These are phyloP conservation scores for Macaria notata DNA, from an alignment of 2,888 invertebrate species.

Conservation along the genomic window DNA sequence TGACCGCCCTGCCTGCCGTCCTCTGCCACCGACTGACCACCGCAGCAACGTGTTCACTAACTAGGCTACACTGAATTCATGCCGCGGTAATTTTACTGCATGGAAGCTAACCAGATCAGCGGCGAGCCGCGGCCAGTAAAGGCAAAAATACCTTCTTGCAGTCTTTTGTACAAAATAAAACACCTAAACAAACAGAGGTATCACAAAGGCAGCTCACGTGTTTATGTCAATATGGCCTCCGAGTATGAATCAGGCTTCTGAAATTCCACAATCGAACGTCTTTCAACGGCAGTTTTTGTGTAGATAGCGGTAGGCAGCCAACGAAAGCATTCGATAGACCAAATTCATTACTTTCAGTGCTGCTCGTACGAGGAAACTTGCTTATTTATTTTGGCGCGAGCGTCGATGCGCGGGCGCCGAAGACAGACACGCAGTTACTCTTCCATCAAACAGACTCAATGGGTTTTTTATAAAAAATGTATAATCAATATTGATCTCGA, in stretches of 20 bases:
- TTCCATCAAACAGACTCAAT: slow-evolving; percentile 58
- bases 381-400: slow-evolving; percentile 75
- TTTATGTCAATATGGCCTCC: slow-evolving; percentile 26
- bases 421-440: slow-evolving; percentile 70
- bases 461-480: slow-evolving; percentile 54
- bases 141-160: slow-evolving; percentile 32
- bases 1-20: slow-evolving; percentile 36
- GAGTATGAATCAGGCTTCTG: slow-evolving; percentile 28
- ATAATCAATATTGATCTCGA: slow-evolving; percentile 36
- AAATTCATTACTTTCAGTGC: slow-evolving; percentile 42
- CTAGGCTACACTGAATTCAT: slow-evolving; percentile 61
- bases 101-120: slow-evolving; percentile 41
- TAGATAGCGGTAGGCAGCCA: slow-evolving; percentile 9
- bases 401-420: slow-evolving; percentile 66
- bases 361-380: slow-evolving; percentile 45
- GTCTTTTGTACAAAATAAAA: slow-evolving; percentile 38
- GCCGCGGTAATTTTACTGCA: slow-evolving; percentile 45
- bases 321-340: slow-evolving; percentile 30
- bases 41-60: slow-evolving; percentile 58
- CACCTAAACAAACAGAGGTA: slow-evolving; percentile 49
- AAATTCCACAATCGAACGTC: slow-evolving; percentile 21
- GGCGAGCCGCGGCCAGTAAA: slow-evolving; percentile 27
- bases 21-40: slow-evolving; percentile 1
- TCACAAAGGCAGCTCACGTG: slow-evolving; percentile 29
- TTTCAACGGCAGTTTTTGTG: slow-evolving; percentile 24